phyloP scores from a whole-genome alignment of 2,888 invertebrate species.

The Hypomecis atomaria region DNA sequence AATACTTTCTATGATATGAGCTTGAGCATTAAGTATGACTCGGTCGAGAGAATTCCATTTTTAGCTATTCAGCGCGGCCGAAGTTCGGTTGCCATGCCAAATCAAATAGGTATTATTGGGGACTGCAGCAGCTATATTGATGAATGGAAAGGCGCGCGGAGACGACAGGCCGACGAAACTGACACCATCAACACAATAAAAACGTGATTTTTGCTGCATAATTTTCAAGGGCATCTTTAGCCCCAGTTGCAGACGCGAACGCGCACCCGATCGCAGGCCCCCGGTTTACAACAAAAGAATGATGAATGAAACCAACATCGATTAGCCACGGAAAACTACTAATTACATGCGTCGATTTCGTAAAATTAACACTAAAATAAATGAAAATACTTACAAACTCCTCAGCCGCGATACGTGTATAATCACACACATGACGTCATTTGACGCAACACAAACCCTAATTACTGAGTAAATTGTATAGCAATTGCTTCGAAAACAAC shows the following conservation, averaged over 20 bases:
- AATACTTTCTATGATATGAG: conserved; percentile 69
- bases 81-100: conserved; percentile 70
- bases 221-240: conserved; percentile 82
- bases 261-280: conserved; percentile 44
- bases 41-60: conserved; percentile 75
- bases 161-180: conserved; percentile 50
- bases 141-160: conserved; percentile 63
- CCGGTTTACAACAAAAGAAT: conserved; percentile 57
- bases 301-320: conserved; percentile 76
- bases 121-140: conserved; percentile 51
- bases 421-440: conserved; percentile 85
- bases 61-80: conserved; percentile 65
- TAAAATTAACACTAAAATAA: conserved; percentile 77
- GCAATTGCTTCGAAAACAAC: conserved; percentile 71
- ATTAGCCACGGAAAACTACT: conserved; percentile 57
- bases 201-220: conserved; percentile 81
- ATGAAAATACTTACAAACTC: conserved; percentile 83
- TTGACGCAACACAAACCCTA: conserved; percentile 83
- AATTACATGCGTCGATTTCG: conserved; percentile 56
- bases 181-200: conserved; percentile 61
- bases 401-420: conserved; percentile 83
- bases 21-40: conserved; percentile 18
- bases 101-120: conserved; percentile 45
- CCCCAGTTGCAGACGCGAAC: conserved; percentile 46
- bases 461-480: conserved; percentile 81